Conservation (phyloP, 2,888 invertebrate species). For the Coenonympha arcania region DNA sequence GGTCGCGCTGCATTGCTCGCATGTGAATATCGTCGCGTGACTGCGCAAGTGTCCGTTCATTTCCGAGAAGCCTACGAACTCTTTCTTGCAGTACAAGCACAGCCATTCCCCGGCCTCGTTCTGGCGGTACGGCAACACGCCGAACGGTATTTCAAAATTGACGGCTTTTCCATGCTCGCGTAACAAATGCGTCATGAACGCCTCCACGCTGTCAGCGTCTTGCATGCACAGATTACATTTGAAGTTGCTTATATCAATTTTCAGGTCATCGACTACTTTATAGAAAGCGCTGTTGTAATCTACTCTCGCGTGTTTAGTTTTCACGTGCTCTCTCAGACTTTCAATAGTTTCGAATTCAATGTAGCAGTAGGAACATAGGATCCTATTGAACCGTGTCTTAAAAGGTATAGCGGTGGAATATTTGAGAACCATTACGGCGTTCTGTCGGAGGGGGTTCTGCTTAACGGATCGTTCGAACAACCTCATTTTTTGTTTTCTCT, state of each 20-base stretch:
- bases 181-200: slow-evolving; percentile 57
- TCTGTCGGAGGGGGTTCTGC: slow-evolving; percentile 67
- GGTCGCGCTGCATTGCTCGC: slow-evolving; percentile 63
- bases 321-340: slow-evolving; percentile 55
- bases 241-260: slow-evolving; percentile 61
- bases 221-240: slow-evolving; percentile 55
- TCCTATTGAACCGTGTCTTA: slow-evolving; percentile 66
- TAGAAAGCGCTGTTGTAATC: slow-evolving; percentile 65
- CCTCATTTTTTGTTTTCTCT: slow-evolving; percentile 65
- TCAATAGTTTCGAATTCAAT: slow-evolving; percentile 64
- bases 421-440: slow-evolving; percentile 60
- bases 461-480: slow-evolving; percentile 67
- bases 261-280: slow-evolving; percentile 61
- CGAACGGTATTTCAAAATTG: slow-evolving; percentile 60
- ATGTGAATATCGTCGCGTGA: slow-evolving; percentile 62
- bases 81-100: slow-evolving; percentile 62
- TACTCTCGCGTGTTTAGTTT: slow-evolving; percentile 49
- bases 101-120: slow-evolving; percentile 55
- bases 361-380: slow-evolving; percentile 64
- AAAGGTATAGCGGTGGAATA: slow-evolving; percentile 64
- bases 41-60: slow-evolving; percentile 60
- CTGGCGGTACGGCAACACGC: slow-evolving; percentile 62
- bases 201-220: slow-evolving; percentile 49
- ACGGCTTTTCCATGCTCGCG: slow-evolving; percentile 51
- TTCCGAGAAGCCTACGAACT: slow-evolving; percentile 58